These are phyloP conservation scores for Diarsia brunnea DNA, from an alignment of 2,888 invertebrate species.

Conservation along the genomic window DNA sequence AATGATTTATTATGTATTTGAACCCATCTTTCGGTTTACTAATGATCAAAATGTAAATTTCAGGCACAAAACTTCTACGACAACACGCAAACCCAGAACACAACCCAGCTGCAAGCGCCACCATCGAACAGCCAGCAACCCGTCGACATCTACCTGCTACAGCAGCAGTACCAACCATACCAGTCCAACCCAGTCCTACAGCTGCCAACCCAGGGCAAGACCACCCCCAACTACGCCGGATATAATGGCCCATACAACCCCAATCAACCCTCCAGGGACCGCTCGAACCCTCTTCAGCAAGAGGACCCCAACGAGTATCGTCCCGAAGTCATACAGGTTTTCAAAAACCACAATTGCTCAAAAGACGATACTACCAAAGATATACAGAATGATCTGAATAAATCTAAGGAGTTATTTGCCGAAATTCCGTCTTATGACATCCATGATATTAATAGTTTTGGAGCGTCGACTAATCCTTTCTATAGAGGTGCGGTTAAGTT, in stretches of 20 bases:
- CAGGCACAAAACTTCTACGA: conserved; percentile 48
- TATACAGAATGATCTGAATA: conserved; percentile 70
- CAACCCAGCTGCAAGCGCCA: conserved; percentile 51
- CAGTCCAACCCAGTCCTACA: conserved; percentile 53
- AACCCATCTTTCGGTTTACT: not conserved
- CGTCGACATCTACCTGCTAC: conserved; percentile 79
- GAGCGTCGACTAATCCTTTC: conserved; percentile 75
- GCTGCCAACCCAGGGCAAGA: conserved; percentile 68
- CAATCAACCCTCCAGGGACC: conserved; percentile 22
- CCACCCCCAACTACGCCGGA: conserved; percentile 62
- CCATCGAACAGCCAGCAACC: conserved; percentile 65
- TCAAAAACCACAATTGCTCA: conserved; percentile 84
- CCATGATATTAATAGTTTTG: conserved; percentile 80
- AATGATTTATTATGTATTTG: too few species aligned
- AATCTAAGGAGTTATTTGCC: conserved; percentile 73
- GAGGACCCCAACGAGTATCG: conserved; percentile 74
- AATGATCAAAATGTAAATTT: conserved; percentile 15
- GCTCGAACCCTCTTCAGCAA: conserved; percentile 74
- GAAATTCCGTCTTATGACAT: conserved; percentile 74
- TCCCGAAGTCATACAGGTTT: conserved; percentile 81
- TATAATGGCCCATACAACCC: conserved; percentile 54
- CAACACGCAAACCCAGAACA: conserved; percentile 31
- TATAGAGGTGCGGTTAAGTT: conserved; percentile 78
- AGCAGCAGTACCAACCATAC: conserved; percentile 76
- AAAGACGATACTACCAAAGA: conserved; percentile 69